These are phyloP conservation scores for Diplazon laetatorius DNA, from an alignment of 2,888 invertebrate genomes.

Conservation along the genomic window DNA sequence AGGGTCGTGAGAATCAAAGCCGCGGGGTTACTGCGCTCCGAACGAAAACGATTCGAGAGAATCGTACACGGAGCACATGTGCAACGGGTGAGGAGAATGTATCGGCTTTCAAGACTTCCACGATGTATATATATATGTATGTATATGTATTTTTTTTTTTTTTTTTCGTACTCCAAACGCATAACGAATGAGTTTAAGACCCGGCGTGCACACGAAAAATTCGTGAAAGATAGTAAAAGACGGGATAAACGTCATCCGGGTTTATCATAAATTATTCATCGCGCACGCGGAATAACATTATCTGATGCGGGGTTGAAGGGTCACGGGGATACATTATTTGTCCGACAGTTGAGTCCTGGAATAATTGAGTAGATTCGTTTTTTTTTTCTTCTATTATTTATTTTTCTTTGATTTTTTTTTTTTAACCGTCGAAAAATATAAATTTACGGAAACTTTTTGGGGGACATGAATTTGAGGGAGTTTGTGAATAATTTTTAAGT, in stretches of 20 bases:
- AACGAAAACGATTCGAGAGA: neutral
- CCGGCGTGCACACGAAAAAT: constrained; percentile 65
- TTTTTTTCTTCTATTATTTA: neutral
- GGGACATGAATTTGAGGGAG: too few relatives aligned
- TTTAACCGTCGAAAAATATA: neutral
- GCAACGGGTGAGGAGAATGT: constrained; percentile 53
- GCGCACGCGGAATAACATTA: constrained; percentile 61
- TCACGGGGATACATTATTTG: constrained; percentile 49
- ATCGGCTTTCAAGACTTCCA: constrained; percentile 50
- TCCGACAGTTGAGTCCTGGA: constrained; percentile 15
- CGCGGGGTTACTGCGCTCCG: constrained; percentile 29
- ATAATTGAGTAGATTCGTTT: constrained; percentile 5
- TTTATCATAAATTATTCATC: constrained; percentile 70
- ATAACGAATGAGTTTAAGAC: constrained; percentile 66
- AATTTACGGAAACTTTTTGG: neutral
- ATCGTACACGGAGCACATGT: constrained; percentile 21
- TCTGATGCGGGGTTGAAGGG: constrained; percentile 60
- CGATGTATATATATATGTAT: constrained; percentile 54
- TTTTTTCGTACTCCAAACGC: constrained; percentile 57
- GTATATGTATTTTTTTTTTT: too few relatives aligned
- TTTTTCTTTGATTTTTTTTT: too few relatives aligned
- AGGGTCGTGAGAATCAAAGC: constrained; percentile 57
- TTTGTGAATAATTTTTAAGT: too few relatives aligned
- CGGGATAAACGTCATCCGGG: constrained; percentile 47
- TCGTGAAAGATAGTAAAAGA: constrained; percentile 62